Evolutionary conservation across 2,888 invertebrate species (phyloP).

Genomic region (Brassicogethes aeneus): DNA sequence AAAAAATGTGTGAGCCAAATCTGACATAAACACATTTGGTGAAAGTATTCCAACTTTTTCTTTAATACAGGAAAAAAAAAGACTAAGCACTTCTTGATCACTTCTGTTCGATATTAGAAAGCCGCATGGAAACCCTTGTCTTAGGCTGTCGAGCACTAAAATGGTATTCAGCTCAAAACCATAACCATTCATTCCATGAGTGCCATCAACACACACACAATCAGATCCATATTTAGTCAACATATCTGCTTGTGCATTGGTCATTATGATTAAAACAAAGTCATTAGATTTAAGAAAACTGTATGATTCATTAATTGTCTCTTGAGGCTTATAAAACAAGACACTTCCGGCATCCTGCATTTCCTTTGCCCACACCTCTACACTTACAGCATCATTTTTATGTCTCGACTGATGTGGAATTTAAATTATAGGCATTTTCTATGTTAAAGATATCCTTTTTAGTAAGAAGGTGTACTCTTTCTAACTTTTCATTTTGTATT

Average conservation of each 20-base stretch:
- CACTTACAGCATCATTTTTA: slow-evolving; percentile 9
- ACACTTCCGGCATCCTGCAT: too few relatives aligned
- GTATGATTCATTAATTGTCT: neutral
- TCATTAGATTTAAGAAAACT: slow-evolving; percentile 14
- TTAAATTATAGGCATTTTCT: too few relatives aligned
- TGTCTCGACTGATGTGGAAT: too few relatives aligned
- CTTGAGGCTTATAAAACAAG: slow-evolving; percentile 3
- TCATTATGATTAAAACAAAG: slow-evolving; percentile 19
- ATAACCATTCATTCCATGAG: slow-evolving; percentile 10
- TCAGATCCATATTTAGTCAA: slow-evolving; percentile 12
- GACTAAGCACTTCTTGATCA: too few relatives aligned
- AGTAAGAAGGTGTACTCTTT: too few relatives aligned
- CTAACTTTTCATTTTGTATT: too few relatives aligned
- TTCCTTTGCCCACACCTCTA: slow-evolving; percentile 28
- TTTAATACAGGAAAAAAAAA: too few relatives aligned
- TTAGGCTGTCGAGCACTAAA: slow-evolving; percentile 12
- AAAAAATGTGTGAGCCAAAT: too few relatives aligned
- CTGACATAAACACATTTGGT: too few relatives aligned
- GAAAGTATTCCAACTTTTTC: too few relatives aligned
- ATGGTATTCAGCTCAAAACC: slow-evolving; percentile 14
- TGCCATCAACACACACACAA: slow-evolving; percentile 7
- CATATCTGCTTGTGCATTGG: slow-evolving; percentile 9
- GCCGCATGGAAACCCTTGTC: slow-evolving; percentile 16
- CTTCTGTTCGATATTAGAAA: slow-evolving; percentile 15
- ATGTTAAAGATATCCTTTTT: too few relatives aligned